Evolutionary conservation across 2,113 vertebrate species (phyloP).

Genomic region (Campylorhamphus procurvoides): DNA sequence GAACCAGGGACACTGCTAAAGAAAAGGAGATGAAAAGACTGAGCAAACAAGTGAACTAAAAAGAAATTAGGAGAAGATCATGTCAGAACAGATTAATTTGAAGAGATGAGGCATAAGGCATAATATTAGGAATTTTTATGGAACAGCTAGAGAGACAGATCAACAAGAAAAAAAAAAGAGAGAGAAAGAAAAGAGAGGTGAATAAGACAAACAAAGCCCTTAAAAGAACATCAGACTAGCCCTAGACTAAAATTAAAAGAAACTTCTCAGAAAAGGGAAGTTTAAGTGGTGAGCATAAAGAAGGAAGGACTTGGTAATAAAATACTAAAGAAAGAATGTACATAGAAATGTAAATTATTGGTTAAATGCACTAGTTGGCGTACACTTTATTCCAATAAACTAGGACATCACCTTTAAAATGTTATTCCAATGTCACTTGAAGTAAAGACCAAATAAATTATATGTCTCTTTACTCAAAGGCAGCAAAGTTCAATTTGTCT

Average conservation of each 20-base stretch:
- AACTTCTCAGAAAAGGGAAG: not conserved
- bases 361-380: not conserved
- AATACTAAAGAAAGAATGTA: not conserved
- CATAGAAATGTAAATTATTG: not conserved
- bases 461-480: not conserved
- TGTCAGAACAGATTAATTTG: conserved; percentile 2
- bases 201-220: not conserved
- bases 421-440: not conserved
- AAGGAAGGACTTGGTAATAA: not conserved
- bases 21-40: not conserved
- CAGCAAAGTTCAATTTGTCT: not conserved
- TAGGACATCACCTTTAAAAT: not conserved
- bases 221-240: not conserved
- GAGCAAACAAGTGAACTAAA: not conserved
- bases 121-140: not conserved
- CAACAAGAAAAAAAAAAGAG: not conserved
- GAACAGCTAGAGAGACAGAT: not conserved
- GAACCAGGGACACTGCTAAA: not conserved
- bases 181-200: not conserved
- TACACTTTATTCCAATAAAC: not conserved
- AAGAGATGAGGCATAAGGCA: not conserved
- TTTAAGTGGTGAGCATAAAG: not conserved
- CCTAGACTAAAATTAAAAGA: not conserved
- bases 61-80: not conserved
- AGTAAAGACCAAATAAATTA: not conserved